These are phyloP conservation scores for Zosterops japonicus DNA, from an alignment of 2,113 vertebrate species.

Conservation along the genomic window DNA sequence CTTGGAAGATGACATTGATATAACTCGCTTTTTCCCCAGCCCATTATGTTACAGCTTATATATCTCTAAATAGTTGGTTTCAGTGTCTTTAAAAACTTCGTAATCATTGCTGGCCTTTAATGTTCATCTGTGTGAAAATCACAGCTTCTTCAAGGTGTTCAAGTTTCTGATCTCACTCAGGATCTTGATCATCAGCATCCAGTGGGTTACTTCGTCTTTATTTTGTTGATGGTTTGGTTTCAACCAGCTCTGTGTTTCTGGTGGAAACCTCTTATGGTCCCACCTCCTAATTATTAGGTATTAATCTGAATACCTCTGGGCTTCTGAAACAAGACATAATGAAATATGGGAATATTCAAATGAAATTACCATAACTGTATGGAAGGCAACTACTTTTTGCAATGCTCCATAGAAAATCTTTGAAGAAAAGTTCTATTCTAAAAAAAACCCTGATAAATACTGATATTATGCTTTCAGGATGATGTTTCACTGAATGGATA, in stretches of 20 bases:
- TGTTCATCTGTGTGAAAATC: background rate
- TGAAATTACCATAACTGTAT: background rate
- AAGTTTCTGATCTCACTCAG: background rate
- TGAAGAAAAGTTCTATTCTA: background rate
- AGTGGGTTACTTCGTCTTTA: background rate
- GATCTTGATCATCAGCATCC: background rate
- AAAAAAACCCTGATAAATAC: background rate
- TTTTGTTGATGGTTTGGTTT: background rate
- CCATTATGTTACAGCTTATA: background rate
- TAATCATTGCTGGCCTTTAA: background rate
- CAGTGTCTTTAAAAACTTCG: background rate
- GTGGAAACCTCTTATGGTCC: background rate
- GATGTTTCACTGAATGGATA: conserved; percentile 91
- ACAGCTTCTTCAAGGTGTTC: background rate
- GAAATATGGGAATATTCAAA: background rate
- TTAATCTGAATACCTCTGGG: background rate
- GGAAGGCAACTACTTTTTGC: background rate
- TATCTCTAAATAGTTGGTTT: background rate
- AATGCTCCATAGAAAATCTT: background rate
- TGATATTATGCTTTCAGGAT: conserved; percentile 80
- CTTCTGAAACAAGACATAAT: background rate
- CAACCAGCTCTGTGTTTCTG: background rate
- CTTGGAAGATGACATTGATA: background rate
- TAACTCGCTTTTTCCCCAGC: background rate
- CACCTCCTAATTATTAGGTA: background rate